Evolutionary conservation across 2,888 invertebrate genomes (phyloP), one percentile per base, ranked within the genome.

Genomic region (Agelastica alni): DNA sequence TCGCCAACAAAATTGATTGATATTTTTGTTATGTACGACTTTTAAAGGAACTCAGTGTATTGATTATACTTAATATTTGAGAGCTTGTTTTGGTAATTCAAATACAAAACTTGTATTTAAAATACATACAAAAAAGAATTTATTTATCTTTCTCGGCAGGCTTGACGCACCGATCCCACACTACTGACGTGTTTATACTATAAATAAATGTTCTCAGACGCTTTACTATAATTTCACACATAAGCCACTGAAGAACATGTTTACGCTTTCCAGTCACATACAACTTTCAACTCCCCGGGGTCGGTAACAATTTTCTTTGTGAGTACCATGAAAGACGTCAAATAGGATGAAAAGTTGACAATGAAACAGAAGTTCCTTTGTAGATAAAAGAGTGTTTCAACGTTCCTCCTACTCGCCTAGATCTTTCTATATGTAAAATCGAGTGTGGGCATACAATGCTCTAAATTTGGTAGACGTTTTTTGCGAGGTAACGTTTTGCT

Each of bases 381-480:
- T 42, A 51, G 17, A 51, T 44, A 51, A 51, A 32, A 51, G 37
- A 30, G 37, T 37, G 17, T 51, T 51, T 44, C 28, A 51, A 34
- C 28, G 36, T 46, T 10, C 20, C 34, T 28, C 28, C 36, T 18
- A 43, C 51, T 51, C 51, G 10, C 28, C 41, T 12, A 31, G 10
- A 5, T 43, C 31, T 36, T 47, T 47, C 28, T 28, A 20, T 22
- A 22, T 13, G 46, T 13, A 5, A 28, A 20, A 28, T 32, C 12
- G 13, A 12, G 12, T 32, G 32, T 32, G 6, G 6, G 12, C 10
- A 31, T 12, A 31, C 31, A 12, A 12, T 3, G 5, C 32, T 32
- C 13, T 32, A 12, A n/a, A 32, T 32, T 5, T n/a, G 4, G 12
- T 26, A 26, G 7, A 26, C n/a, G 26, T 26, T 26, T n/a, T n/a